These are phyloP conservation scores for Pseudorhiza aurosa DNA, from an alignment of 30 jellyfish, hydroid and myxozoan species.

Conservation along the genomic window DNA sequence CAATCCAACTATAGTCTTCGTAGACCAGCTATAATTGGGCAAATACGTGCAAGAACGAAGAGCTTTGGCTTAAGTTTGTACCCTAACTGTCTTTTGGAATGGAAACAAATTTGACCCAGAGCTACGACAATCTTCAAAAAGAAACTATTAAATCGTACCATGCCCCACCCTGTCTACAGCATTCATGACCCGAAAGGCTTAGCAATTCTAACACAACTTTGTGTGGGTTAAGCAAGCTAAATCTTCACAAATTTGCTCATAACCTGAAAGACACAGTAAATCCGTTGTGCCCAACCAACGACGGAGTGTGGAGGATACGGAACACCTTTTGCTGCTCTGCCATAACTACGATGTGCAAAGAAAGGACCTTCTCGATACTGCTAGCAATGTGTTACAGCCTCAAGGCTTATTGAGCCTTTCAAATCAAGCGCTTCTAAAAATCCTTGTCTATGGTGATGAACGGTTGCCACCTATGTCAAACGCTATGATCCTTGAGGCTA, in stretches of 20 bases:
- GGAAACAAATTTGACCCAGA: no score
- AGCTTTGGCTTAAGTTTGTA: conserved; percentile 24
- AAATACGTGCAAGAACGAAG: conserved; percentile 39
- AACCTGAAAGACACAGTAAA: conserved; percentile 20
- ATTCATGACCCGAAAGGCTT: conserved; percentile 30
- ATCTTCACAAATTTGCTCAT: conserved; percentile 28
- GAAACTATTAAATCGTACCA: no score
- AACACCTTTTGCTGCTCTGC: conserved; percentile 27
- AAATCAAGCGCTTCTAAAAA: conserved; percentile 23
- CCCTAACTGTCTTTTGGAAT: no score
- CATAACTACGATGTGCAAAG: conserved; percentile 9
- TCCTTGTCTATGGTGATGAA: conserved; percentile 41
- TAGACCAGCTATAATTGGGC: conserved; percentile 50
- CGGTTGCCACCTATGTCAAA: conserved; percentile 31
- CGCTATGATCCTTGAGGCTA: conserved; percentile 47
- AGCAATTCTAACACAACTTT: conserved; percentile 33
- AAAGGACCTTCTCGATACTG: conserved; percentile 23
- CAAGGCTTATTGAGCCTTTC: conserved; percentile 38
- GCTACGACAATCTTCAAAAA: no score
- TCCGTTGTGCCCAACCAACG: conserved; percentile 17
- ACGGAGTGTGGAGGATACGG: conserved; percentile 9
- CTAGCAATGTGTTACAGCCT: conserved; percentile 3
- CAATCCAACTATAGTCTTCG: conserved; percentile 47
- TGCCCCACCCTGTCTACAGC: conserved; percentile 38
- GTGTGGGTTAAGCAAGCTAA: conserved; percentile 15